These are phyloP conservation scores for Dorcus parallelipipedus DNA, from an alignment of 2,888 invertebrate species.

Conservation along the genomic window DNA sequence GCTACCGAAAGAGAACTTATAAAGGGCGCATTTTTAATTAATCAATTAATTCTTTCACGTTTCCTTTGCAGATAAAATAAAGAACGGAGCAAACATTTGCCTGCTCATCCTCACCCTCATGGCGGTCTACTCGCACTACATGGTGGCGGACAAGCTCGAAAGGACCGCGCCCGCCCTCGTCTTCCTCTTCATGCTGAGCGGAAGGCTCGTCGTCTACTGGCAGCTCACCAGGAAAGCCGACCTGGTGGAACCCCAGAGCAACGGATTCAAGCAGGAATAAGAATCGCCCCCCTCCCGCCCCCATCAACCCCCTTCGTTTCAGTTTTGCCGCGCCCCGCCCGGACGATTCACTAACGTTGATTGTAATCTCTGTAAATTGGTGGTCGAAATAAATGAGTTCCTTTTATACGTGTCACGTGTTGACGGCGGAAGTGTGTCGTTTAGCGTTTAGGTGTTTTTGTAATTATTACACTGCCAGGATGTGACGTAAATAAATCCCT, in stretches of 20 bases:
- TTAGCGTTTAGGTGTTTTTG: too few species aligned
- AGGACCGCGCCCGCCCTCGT: slow-evolving; percentile 86
- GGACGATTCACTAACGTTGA: too few species aligned
- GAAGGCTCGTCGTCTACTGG: slow-evolving; percentile 80
- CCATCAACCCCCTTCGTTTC: not conserved
- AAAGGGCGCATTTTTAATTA: too few species aligned
- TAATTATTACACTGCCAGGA: too few species aligned
- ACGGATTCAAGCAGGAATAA: slow-evolving; percentile 48
- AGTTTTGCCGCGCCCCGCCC: too few species aligned
- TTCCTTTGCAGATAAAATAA: slow-evolving; percentile 73
- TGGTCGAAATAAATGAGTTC: too few species aligned
- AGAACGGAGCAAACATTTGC: slow-evolving; percentile 84
- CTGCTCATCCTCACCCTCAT: slow-evolving; percentile 80
- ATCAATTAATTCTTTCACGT: too few species aligned
- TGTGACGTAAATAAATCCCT: too few species aligned
- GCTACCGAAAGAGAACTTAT: too few species aligned
- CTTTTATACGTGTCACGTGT: too few species aligned
- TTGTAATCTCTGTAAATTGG: too few species aligned
- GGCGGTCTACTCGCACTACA: slow-evolving; percentile 89
- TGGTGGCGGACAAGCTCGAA: slow-evolving; percentile 90
- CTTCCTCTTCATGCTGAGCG: slow-evolving; percentile 89
- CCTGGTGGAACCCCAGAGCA: slow-evolving; percentile 37
- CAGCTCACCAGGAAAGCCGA: slow-evolving; percentile 56
- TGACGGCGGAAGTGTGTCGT: too few species aligned
- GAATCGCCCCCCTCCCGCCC: not conserved